Conservation (phyloP, 2,888 invertebrate species). For the Eupithecia exiguata region DNA sequence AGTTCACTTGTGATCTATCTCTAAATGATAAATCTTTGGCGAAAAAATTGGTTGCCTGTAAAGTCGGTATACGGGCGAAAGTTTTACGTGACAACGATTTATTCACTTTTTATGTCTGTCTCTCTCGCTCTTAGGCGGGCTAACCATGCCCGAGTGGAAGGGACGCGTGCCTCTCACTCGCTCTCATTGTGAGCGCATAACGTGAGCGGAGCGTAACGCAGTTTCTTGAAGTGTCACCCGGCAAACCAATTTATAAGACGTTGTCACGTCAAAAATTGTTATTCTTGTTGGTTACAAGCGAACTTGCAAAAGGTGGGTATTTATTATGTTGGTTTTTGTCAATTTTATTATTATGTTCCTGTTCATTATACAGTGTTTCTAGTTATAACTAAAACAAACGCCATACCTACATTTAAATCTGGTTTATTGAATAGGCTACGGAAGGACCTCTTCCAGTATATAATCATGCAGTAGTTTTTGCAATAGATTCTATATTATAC, state of each 20-base stretch:
- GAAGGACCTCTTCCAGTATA: neutral
- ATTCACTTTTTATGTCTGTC: no score
- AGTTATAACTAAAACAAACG: constrained; percentile 38
- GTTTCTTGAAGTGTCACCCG: no score
- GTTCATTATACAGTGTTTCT: constrained; percentile 53
- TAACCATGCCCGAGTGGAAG: no score
- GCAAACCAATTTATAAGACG: no score
- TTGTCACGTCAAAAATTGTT: no score
- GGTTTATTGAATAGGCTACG: neutral
- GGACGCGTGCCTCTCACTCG: no score
- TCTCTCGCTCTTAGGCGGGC: no score
- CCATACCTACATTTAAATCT: constrained; percentile 32
- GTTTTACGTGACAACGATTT: no score
- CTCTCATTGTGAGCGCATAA: no score
- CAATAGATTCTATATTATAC: neutral
- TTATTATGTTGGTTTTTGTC: constrained; percentile 68
- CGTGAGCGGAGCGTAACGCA: no score
- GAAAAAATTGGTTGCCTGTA: no score
- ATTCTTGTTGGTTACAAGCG: constrained; percentile 48
- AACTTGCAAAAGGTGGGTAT: constrained; percentile 60
- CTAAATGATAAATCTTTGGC: neutral
- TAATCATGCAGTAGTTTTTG: neutral
- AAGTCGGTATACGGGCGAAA: no score
- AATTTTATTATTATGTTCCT: constrained; percentile 75
- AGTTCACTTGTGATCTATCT: constrained; percentile 56